A percentile compares a stretch with the other conserved stretches of the same genome.
Conservation (phyloP, 2,797 vertebrate species). For the Acanthurus lineatus region DNA sequence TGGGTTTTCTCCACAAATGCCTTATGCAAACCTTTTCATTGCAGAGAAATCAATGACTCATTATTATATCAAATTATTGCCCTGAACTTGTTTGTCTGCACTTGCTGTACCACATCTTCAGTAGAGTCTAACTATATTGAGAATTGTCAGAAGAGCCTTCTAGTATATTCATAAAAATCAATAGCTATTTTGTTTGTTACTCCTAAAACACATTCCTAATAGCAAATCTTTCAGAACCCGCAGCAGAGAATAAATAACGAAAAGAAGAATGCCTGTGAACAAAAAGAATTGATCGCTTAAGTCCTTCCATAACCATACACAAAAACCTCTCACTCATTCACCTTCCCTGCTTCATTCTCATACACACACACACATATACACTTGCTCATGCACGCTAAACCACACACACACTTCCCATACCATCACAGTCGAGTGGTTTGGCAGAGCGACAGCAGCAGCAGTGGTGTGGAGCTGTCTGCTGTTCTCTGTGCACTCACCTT, state of each 20-base stretch:
- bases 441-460: constrained; percentile 75
- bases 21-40: neutral
- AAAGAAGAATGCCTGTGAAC: constrained; percentile 47
- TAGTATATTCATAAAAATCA: constrained; percentile 52
- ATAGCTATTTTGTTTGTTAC: constrained; percentile 57
- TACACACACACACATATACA: constrained; percentile 15
- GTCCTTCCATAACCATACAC: constrained; percentile 38
- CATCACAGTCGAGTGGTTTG: constrained; percentile 80
- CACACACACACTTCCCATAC: constrained; percentile 53
- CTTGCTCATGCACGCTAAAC: neutral
- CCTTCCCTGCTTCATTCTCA: neutral
- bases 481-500: constrained; percentile 81
- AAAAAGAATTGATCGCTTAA: constrained; percentile 59
- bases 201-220: constrained; percentile 39
- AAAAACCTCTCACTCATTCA: constrained; percentile 23
- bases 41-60: neutral
- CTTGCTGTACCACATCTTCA: constrained; percentile 18
- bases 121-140: constrained; percentile 22
- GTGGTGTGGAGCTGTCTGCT: constrained; percentile 76
- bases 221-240: constrained; percentile 50
- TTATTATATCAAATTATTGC: constrained; percentile 2
- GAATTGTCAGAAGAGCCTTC: constrained; percentile 44
- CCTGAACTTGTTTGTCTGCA: constrained; percentile 22
- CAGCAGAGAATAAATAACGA: constrained; percentile 43
- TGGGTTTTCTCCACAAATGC: neutral